Conservation (phyloP, 2,888 invertebrate species). For the Geophilus truncorum region DNA sequence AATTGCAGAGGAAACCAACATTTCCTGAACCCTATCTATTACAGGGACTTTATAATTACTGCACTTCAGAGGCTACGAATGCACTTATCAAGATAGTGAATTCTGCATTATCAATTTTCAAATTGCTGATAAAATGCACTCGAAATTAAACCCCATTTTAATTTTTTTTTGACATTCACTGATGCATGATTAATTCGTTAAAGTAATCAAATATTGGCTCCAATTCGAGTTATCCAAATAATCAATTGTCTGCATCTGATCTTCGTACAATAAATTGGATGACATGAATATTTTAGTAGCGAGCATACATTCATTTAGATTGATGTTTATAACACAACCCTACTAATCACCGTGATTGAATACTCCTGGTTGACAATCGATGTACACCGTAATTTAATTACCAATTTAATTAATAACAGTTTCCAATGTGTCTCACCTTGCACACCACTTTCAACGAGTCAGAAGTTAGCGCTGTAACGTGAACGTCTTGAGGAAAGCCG, state of each 20-base stretch:
- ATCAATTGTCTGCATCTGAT: neutral
- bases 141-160: too few species aligned
- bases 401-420: neutral
- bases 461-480: slow-evolving; percentile 46
- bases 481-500: slow-evolving; percentile 46
- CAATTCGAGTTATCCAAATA: neutral
- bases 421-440: slow-evolving; percentile 43
- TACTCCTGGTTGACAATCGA: neutral
- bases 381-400: neutral
- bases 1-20: too few species aligned
- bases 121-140: too few species aligned
- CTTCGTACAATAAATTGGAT: neutral
- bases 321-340: neutral
- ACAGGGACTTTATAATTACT: too few species aligned
- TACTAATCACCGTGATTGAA: neutral
- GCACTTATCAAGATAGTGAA: too few species aligned
- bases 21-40: too few species aligned
- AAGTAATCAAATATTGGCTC: too few species aligned
- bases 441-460: slow-evolving; percentile 47
- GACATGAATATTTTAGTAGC: neutral
- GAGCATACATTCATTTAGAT: neutral
- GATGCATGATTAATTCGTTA: too few species aligned
- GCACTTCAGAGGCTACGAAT: too few species aligned
- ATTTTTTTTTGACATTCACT: too few species aligned
- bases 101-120: too few species aligned